Evolutionary conservation across 2,888 invertebrate species (phyloP), one percentile per base, ranked within the genome.

Genomic region (Drosophila atripex): DNA sequence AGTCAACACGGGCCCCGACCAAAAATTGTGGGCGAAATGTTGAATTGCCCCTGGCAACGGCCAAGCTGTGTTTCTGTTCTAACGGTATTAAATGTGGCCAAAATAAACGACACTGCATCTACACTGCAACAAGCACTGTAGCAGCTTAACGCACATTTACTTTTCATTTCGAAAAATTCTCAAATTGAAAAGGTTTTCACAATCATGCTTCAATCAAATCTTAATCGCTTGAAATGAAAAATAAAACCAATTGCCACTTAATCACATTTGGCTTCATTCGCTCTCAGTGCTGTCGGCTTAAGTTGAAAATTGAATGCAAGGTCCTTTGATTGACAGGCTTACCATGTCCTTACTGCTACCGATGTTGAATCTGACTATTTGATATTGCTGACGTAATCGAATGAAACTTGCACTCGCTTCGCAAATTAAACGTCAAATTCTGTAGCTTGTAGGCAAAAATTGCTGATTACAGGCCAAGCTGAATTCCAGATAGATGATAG

Each of bases 371-470:
- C 16, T 8, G 5, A 41, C 39, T 11, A 43, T 43, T 21, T 21
- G 43, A 46, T 46, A 35, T 46, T 61, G 63, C 72, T 52, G 51
- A 61, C 63, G 55, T 61, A 46, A 63, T 45, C 38, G 25, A 30
- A 8, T 16, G 43, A 43, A 43, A 58, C 43, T 50, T 50, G 50
- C 18, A 28, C 35, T 51, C 47, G 51, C 46, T 54, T 51, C 57
- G 57, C 53, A 64, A 73, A 73, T 70, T 70, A 71, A 70, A 70
- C 72, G 69, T 71, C 69, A 71, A 71, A 70, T 47, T 49, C 52
- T 61, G 45, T 51, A 64, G 52, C 35, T 52, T 16, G 43, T 47
- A 38, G 47, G 35, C 60, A 53, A 69, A 68, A 68, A 70, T 64
- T 60, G 50, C 69, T 70, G 69, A 71, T 70, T 70, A 70, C 63